Conservation (phyloP, 2,797 vertebrate genomes). For the Gymnothorax javanicus region DNA sequence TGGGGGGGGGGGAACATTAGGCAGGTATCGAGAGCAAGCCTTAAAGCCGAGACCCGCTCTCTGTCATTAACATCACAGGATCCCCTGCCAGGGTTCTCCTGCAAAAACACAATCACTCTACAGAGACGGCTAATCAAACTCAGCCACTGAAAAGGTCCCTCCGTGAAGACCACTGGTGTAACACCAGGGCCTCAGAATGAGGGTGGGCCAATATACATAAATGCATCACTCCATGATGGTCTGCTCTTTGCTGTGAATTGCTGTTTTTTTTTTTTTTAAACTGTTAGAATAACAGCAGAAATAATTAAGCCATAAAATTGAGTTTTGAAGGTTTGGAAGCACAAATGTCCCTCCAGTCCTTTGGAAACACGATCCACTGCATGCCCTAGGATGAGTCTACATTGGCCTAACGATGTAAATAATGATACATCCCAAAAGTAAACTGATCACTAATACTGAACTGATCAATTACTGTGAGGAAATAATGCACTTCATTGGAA, state of each 20-base stretch:
- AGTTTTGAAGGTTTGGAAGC: not conserved
- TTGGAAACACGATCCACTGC: not conserved
- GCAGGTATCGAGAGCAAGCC: not conserved
- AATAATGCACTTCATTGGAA: too few species aligned
- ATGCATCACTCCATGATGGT: not conserved
- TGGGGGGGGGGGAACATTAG: not conserved
- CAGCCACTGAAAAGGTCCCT: not conserved
- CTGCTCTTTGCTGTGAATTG: too few species aligned
- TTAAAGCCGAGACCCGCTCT: not conserved
- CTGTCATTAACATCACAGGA: conserved; percentile 32
- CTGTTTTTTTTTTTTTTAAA: too few species aligned
- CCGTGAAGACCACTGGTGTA: not conserved
- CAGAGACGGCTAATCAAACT: conserved; percentile 31
- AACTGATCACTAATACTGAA: too few species aligned
- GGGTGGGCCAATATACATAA: not conserved
- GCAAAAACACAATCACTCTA: conserved; percentile 59
- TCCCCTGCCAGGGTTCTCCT: conserved; percentile 17
- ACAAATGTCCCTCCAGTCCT: not conserved
- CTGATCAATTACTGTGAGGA: too few species aligned
- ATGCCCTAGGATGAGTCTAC: not conserved
- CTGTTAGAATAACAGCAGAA: too few species aligned
- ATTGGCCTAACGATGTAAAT: not conserved
- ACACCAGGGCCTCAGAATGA: not conserved
- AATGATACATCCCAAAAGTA: not conserved
- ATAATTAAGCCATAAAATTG: too few species aligned